These are phyloP conservation scores for Apeira syringaria DNA, from an alignment of 2,888 invertebrate genomes.

Conservation along the genomic window DNA sequence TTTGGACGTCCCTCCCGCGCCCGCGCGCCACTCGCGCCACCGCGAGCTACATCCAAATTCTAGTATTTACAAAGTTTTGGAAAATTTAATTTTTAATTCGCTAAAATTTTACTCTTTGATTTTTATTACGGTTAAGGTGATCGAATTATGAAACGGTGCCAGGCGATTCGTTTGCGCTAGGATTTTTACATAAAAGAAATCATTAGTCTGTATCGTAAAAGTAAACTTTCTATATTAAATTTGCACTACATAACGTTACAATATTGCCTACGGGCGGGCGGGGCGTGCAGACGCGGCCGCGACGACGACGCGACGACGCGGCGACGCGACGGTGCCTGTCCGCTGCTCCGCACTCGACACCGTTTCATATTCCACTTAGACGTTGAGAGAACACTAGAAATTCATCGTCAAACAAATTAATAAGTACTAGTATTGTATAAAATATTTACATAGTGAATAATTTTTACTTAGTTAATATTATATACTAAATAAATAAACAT, in stretches of 20 bases:
- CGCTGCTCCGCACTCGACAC: conserved; percentile 42
- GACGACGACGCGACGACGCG: conserved; percentile 21
- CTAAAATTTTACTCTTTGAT: conserved; percentile 83
- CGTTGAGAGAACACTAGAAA: conserved; percentile 76
- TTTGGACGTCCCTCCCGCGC: conserved; percentile 60
- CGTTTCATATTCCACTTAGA: conserved; percentile 70
- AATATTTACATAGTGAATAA: conserved; percentile 83
- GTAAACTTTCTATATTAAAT: conserved; percentile 80
- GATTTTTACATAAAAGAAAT: conserved; percentile 81
- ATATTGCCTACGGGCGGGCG: conserved; percentile 77
- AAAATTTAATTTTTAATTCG: conserved; percentile 83
- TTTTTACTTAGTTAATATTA: conserved; percentile 83
- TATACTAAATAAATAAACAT: conserved; percentile 80
- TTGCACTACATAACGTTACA: conserved; percentile 76
- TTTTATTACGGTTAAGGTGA: conserved; percentile 79
- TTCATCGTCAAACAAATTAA: conserved; percentile 78
- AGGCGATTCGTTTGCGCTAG: conserved; percentile 81
- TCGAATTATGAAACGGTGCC: conserved; percentile 78
- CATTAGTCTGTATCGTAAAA: conserved; percentile 79
- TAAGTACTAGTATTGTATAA: conserved; percentile 82
- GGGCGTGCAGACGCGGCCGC: conserved; percentile 25
- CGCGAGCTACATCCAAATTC: conserved; percentile 74
- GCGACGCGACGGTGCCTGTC: conserved; percentile 31
- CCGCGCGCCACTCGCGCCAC: conserved; percentile 41
- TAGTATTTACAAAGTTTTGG: conserved; percentile 82